Conservation (phyloP, 2,888 invertebrate genomes). For the Dinocampus coccinellae region DNA sequence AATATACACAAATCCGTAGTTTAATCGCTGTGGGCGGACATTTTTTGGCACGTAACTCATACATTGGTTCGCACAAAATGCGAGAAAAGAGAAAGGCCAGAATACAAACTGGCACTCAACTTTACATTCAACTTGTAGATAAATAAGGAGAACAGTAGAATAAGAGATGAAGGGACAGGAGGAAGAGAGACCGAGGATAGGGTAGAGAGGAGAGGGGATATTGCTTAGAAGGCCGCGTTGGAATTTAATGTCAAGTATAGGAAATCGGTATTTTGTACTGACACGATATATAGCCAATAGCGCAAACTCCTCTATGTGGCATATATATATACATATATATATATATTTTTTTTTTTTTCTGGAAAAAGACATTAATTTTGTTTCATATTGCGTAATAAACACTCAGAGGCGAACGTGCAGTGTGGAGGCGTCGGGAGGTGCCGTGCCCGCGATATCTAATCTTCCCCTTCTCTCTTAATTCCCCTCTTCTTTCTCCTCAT, state of each 20-base stretch:
- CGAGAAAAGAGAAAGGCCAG: conserved; percentile 62
- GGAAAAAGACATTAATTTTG: conserved; percentile 52
- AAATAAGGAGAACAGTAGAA: conserved; percentile 32
- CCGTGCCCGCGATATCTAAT: conserved; percentile 60
- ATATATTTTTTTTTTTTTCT: too few species aligned
- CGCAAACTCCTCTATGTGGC: conserved; percentile 45
- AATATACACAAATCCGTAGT: conserved; percentile 36
- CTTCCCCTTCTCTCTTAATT: conserved; percentile 45
- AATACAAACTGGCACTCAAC: conserved; percentile 26
- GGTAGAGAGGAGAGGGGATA: conserved; percentile 26
- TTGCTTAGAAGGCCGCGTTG: conserved; percentile 63
- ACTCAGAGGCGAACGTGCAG: conserved; percentile 24
- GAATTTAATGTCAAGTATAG: conserved; percentile 68
- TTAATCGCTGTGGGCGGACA: conserved; percentile 57
- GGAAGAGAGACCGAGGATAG: too few species aligned
- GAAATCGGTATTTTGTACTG: conserved; percentile 54
- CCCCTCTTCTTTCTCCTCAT: conserved; percentile 29
- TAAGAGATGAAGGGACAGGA: too few species aligned
- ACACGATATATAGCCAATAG: conserved; percentile 45
- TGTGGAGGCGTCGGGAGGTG: conserved; percentile 51
- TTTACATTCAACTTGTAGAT: conserved; percentile 2
- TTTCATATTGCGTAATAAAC: conserved; percentile 48
- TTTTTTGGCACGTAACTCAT: conserved; percentile 61
- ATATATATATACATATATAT: too few species aligned
- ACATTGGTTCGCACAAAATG: conserved; percentile 54